Base-by-base conservation (phyloP, 2,888 invertebrate genomes). In the Drosophila kambysellisi region DNA sequence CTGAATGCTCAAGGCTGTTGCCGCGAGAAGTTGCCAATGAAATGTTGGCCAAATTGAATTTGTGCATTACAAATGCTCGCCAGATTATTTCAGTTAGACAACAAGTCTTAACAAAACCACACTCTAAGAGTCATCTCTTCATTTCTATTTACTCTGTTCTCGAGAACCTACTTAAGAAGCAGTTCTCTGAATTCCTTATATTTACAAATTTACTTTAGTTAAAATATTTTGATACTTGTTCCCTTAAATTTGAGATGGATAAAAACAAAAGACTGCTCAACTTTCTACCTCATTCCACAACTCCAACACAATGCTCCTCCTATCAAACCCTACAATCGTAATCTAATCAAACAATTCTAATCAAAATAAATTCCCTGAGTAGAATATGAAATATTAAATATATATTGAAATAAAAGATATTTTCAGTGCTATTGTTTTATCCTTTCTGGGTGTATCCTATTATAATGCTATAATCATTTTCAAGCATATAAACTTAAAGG, bases 1-100 rank as follows among this genome's bases (percentile, higher is more conserved):
- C 56, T 56, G 15, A 56, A 59, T 53, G 69, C 81, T 68, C 74
- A 60, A 71, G 79, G 79, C 81, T 63, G 52, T 48, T 29, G 69
- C 70, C 73, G 81, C 83, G 72, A 76, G 89, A 81, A 86, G 74
- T 83, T 73, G 70, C 88, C 87, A 84, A 81, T 86, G 82, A 84
- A 89, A 89, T 87, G 89, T 79, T 81, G 79, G 76, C 74, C 82
- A 86, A 84, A 84, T 84, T 84, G 68, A 86, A 88, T 88, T 83
- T 83, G 72, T 81, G 81, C 83, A 84, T 86, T 81, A 74, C 79
- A 88, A 88, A 86, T 86, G 83, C 81, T 81, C 66, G 54, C 75
- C 83, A 79, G 79, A 86, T 83, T 74, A 85, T 81, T 82, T 82
- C 58, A 74, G 78, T 67, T 70, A 58, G 67, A 70, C 74, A 81